These are phyloP conservation scores for Chaetodon auriga DNA, from an alignment of 2,113 vertebrate species.

Conservation along the genomic window DNA sequence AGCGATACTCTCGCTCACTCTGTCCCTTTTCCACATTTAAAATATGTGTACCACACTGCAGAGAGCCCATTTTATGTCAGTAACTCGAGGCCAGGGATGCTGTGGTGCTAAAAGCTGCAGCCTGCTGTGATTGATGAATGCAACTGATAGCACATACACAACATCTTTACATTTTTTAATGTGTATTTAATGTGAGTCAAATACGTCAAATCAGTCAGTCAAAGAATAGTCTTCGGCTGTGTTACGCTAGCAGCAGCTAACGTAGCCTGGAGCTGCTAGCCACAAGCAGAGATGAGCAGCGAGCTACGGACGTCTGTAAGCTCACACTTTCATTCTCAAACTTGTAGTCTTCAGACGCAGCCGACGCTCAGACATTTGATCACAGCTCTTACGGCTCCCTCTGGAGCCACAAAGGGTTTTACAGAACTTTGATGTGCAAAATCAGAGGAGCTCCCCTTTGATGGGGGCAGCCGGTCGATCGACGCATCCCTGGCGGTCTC, in stretches of 20 bases:
- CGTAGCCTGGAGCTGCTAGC: too few species aligned
- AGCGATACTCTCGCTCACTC: background rate
- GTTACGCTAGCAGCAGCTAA: too few species aligned
- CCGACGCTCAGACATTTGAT: background rate
- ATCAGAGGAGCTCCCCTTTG: background rate
- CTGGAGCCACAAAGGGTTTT: too few species aligned
- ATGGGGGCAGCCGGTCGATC: background rate
- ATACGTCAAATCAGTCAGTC: too few species aligned
- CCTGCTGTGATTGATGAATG: background rate
- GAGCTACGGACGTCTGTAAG: too few species aligned
- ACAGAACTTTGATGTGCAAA: background rate
- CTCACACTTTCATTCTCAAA: too few species aligned
- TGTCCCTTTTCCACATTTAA: background rate
- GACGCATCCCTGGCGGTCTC: background rate
- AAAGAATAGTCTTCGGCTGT: too few species aligned
- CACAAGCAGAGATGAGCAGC: too few species aligned
- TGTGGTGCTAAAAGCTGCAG: background rate
- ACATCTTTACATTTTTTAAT: too few species aligned
- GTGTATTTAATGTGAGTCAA: too few species aligned
- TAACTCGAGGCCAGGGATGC: background rate
- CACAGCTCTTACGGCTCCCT: background rate
- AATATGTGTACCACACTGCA: background rate
- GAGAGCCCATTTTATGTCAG: background rate
- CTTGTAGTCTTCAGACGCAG: background rate
- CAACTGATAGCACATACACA: too few species aligned